phyloP scores from a whole-genome alignment of 2,888 invertebrate species.

The Drosophila emarginata region DNA sequence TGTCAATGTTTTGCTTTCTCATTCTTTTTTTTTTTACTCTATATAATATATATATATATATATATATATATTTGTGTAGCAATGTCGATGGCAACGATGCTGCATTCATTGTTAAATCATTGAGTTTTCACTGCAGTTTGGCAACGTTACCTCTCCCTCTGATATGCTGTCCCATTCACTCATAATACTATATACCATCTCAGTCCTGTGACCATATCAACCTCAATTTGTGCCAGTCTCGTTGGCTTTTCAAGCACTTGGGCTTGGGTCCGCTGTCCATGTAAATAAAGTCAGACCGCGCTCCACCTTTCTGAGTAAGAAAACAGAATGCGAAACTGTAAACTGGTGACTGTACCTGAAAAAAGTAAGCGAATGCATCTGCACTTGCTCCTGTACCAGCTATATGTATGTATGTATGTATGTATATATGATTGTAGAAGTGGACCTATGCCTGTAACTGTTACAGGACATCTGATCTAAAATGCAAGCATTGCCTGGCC shows the following conservation, averaged over 20 bases:
- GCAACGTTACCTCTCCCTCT: conserved; percentile 41
- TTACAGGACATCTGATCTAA: conserved; percentile 62
- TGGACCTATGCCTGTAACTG: neutral
- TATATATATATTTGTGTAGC: conserved; percentile 62
- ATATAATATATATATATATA: conserved; percentile 21
- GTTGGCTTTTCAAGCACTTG: conserved; percentile 37
- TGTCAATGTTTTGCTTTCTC: conserved; percentile 76
- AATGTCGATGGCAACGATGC: conserved; percentile 29
- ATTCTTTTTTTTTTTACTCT: conserved; percentile 45
- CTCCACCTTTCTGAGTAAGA: conserved; percentile 44
- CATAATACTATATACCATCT: neutral
- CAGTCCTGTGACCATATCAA: conserved; percentile 51
- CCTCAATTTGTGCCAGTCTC: conserved; percentile 59
- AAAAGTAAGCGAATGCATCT: conserved; percentile 7
- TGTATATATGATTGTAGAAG: neutral
- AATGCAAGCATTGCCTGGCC: conserved; percentile 61
- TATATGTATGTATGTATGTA: too few species aligned
- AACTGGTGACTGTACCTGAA: conserved; percentile 24
- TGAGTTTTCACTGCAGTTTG: conserved; percentile 79
- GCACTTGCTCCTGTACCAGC: neutral
- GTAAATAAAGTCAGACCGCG: conserved; percentile 65
- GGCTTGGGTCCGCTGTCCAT: conserved; percentile 42
- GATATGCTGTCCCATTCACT: too few species aligned
- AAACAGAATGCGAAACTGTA: conserved; percentile 58
- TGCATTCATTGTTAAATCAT: conserved; percentile 79